Evolutionary conservation across 2,113 vertebrate genomes (phyloP).

Genomic region (Thunnus thynnus): DNA sequence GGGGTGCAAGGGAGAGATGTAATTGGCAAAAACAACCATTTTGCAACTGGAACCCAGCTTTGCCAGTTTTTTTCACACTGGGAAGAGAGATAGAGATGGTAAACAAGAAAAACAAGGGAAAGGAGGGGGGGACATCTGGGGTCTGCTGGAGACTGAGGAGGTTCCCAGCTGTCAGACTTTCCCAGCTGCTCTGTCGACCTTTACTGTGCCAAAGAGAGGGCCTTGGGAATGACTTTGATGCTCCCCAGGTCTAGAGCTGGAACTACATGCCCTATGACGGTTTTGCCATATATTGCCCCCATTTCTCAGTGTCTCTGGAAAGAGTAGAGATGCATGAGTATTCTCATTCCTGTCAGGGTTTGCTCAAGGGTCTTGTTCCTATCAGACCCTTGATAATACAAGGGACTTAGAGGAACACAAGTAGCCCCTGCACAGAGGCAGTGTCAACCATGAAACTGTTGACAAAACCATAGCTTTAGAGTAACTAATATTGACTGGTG

Average conservation of each 20-base stretch:
- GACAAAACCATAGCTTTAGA: conserved; percentile 22
- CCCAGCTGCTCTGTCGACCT: conserved; percentile 76
- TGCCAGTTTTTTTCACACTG: conserved; percentile 49
- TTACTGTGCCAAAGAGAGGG: conserved; percentile 60
- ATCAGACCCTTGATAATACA: not conserved
- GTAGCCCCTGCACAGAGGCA: too few relatives aligned
- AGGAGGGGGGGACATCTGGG: conserved; percentile 74
- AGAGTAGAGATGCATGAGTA: not conserved
- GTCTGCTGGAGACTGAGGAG: conserved; percentile 69
- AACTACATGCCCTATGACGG: conserved; percentile 23
- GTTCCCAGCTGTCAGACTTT: conserved; percentile 79
- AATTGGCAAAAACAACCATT: conserved; percentile 69
- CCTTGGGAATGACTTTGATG: conserved; percentile 59
- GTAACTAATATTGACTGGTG: conserved; percentile 7
- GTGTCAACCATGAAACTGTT: not conserved
- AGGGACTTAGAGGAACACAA: not conserved
- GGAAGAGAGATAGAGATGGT: conserved; percentile 49
- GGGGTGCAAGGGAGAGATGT: conserved; percentile 35
- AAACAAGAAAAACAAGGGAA: conserved; percentile 34
- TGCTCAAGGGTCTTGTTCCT: not conserved
- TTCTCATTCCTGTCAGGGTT: conserved; percentile 21
- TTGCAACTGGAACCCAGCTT: conserved; percentile 64
- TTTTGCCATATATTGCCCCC: conserved; percentile 24
- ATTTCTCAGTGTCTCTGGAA: conserved; percentile 11
- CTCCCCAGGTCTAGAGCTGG: conserved; percentile 35